phyloP scores from a whole-genome alignment of 2,888 invertebrate genomes.

The Hypsopygia costalis region DNA sequence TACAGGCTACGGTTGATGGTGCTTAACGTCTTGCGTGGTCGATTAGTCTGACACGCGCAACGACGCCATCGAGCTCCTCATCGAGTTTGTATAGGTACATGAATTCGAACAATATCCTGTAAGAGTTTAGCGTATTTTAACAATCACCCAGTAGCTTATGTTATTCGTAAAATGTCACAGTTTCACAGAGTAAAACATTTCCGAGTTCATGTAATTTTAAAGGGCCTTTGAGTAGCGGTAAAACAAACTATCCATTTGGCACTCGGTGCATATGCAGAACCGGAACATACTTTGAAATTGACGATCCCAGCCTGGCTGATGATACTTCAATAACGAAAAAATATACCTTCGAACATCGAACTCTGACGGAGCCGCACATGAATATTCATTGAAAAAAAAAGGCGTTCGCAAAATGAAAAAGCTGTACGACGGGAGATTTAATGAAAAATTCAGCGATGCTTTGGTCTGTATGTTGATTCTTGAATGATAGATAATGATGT shows the following conservation, averaged over 20 bases:
- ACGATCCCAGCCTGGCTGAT: not conserved
- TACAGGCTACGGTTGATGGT: too few species aligned
- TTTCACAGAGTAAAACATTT: too few species aligned
- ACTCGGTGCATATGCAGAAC: not conserved
- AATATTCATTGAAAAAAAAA: slow-evolving; percentile 9
- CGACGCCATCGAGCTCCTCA: too few species aligned
- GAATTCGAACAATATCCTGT: too few species aligned
- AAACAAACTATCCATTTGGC: not conserved
- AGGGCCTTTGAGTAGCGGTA: too few species aligned
- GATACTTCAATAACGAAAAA: not conserved
- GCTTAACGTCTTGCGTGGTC: too few species aligned
- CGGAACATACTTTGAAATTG: not conserved
- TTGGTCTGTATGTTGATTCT: not conserved
- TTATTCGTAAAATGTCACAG: too few species aligned
- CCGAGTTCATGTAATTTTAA: too few species aligned
- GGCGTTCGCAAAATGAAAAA: slow-evolving; percentile 3
- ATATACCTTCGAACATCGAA: not conserved
- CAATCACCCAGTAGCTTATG: too few species aligned
- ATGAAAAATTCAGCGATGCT: slow-evolving; percentile 4
- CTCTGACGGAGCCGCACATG: slow-evolving; percentile 1
- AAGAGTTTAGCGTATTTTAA: too few species aligned
- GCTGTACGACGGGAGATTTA: slow-evolving; percentile 2
- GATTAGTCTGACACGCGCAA: too few species aligned
- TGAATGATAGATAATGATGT: not conserved
- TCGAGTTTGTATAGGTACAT: too few species aligned